Evolutionary conservation across 1,140 invertebrate species (phyloP), one percentile per base, ranked within the genome.

Genomic region (Drosophila rhopaloa): DNA sequence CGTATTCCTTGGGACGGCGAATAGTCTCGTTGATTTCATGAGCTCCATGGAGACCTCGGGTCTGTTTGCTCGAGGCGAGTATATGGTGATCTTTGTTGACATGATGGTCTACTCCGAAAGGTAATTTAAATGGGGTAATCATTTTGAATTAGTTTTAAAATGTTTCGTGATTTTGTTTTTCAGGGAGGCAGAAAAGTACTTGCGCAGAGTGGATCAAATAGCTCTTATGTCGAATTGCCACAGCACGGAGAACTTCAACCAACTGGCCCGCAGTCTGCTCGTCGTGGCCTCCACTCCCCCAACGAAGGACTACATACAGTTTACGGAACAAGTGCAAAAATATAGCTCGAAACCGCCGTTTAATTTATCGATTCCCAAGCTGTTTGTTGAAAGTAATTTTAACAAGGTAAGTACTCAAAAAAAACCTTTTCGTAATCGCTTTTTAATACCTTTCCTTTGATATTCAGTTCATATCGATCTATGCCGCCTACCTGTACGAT

Each of bases 401-500:
- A 93, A 94, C 84, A 95, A 95, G 94, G 94, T 95, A 91, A 88
- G 92, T 71, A 1, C 32, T n/a, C 5, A 1, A 2, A 13, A 5
- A 1, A 5, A 10, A 1, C 13, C 44, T 7, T 4, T 9, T 4
- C 7, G 0, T 16, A 6, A 13, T 7, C 6, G 5, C 3, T 13
- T 0, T 3, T 5, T 11, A 10, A 9, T 27, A 13, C 10, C 8
- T 9, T 93, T 7, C 29, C 29, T 32, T 32, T 32, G 7, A 32
- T 32, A 32, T 94, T 53, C 93, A 96, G 95, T 97, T 97, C 93
- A 95, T 99, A 8, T 96, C 98, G 9, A 96, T 99, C 55, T 98
- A 98, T 91, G 98, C 98, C 11, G 97, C 98, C 1, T 98, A 99
- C 93, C 93, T 99, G 41, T 99, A 99, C 92, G 98, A 99, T 93